Conservation (phyloP, 2,797 vertebrate genomes). For the Heteromormyrus szaboi region DNA sequence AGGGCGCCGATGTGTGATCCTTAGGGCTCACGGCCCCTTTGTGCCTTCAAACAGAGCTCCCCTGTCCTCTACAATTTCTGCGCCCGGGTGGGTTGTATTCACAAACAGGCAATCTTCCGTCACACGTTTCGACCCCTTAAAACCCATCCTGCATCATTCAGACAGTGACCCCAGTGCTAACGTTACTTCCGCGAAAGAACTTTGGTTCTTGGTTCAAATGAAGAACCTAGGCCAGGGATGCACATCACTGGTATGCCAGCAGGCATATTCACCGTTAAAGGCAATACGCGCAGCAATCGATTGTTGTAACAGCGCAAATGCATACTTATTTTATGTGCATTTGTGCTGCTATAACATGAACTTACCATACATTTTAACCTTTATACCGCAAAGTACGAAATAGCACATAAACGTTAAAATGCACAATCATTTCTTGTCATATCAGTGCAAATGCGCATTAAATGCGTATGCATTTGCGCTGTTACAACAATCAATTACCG, state of each 20-base stretch:
- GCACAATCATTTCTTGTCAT: background rate
- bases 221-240: background rate
- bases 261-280: background rate
- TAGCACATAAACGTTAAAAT: background rate
- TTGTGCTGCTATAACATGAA: background rate
- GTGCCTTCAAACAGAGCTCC: background rate
- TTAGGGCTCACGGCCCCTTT: background rate
- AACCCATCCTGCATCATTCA: slow-evolving; percentile 43
- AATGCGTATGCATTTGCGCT: background rate
- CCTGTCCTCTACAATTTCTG: background rate
- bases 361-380: background rate
- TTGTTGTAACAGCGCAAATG: background rate
- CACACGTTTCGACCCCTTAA: slow-evolving; percentile 28
- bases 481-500: background rate
- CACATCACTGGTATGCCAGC: background rate
- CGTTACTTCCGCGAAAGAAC: slow-evolving; percentile 27
- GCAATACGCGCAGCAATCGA: background rate
- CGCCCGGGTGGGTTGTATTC: background rate
- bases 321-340: background rate
- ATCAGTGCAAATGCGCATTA: background rate
- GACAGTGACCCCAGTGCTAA: background rate
- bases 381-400: background rate
- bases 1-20: background rate
- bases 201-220: slow-evolving; percentile 29
- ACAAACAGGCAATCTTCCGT: background rate